A percentile compares a stretch with the other conserved stretches of the same genome.
Evolutionary conservation across 2,113 vertebrate species (phyloP).

Genomic region (Penelope pileata): DNA sequence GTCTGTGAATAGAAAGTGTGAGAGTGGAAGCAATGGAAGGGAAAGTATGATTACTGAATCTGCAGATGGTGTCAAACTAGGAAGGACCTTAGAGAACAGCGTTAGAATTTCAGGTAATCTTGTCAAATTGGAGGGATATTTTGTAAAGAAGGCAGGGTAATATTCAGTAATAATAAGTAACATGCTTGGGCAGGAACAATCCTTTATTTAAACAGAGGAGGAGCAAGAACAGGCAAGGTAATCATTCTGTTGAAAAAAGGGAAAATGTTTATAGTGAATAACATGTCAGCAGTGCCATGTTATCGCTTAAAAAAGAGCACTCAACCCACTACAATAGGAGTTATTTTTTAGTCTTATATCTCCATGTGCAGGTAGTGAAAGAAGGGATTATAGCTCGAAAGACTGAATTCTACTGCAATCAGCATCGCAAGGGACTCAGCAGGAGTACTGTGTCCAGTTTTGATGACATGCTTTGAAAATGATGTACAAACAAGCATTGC

Average conservation of each 20-base stretch:
- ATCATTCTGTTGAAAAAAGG: not conserved
- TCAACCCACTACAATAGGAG: not conserved
- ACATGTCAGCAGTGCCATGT: not conserved
- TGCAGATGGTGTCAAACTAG: not conserved
- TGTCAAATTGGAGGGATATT: not conserved
- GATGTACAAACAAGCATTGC: not conserved
- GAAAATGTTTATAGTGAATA: not conserved
- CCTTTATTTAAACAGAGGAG: not conserved
- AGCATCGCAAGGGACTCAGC: not conserved
- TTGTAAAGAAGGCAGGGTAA: not conserved
- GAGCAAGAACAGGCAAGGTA: not conserved
- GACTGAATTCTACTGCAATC: not conserved
- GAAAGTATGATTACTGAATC: not conserved
- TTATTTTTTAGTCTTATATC: conserved; percentile 6
- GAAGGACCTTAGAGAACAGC: not conserved
- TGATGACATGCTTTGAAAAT: conserved; percentile 2
- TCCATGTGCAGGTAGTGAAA: not conserved
- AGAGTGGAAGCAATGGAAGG: not conserved
- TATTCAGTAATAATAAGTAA: not conserved
- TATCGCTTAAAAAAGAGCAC: not conserved
- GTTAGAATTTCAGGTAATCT: not conserved
- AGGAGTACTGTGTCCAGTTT: not conserved
- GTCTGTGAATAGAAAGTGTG: not conserved
- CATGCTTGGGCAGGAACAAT: not conserved
- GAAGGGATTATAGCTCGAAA: not conserved